Base-by-base conservation (phyloP, 2,888 invertebrate species). In the Dioctria rufipes region DNA sequence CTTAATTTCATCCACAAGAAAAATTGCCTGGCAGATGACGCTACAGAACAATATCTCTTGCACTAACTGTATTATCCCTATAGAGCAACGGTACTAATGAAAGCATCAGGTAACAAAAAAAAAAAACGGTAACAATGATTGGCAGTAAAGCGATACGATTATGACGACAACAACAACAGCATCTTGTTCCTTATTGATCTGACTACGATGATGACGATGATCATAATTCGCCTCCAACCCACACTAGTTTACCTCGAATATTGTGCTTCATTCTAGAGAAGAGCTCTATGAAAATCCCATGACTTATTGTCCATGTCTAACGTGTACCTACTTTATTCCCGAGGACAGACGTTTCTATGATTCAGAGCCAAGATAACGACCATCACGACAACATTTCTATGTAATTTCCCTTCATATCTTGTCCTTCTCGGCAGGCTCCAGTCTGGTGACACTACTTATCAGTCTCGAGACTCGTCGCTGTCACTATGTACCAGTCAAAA, bases 181-280 rank as follows among this genome's bases (percentile, higher is more conserved):
- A 75, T 40, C 75, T 43, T 61, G 42, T 25, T 13, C 61, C 60
- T 75, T 46, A 60, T 75, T 58, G 58, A 8, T 42, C 43, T 46
- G 42, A 60, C n/a, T 8, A 25, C 25, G 25, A 75, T 42, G 61
- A 61, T 25, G 60, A 42, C 61, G 75, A 75, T 61, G 43, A 61
- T 75, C 58, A 75, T 75, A 75, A 58, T 75, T 75, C 37, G 60
- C 75, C 75, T 49, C 60, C 75, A 43, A 75, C 75, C 40, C 75
- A 39, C 75, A 5, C 25, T 67, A 3, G 42, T 60, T 58, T 39
- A 43, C 37, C 58, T 39, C 54, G 73, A 25, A 2, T 75, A 4
- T 39, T 61, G 42, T 5, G 43, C 5, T 39, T 61, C 25, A 13
- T 43, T 9, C 65, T 43, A 9, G 43, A 43, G 43, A 60, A 9